These are phyloP conservation scores for Alloscopus bannaensis DNA, from an alignment of 2,888 invertebrate species.

Conservation along the genomic window DNA sequence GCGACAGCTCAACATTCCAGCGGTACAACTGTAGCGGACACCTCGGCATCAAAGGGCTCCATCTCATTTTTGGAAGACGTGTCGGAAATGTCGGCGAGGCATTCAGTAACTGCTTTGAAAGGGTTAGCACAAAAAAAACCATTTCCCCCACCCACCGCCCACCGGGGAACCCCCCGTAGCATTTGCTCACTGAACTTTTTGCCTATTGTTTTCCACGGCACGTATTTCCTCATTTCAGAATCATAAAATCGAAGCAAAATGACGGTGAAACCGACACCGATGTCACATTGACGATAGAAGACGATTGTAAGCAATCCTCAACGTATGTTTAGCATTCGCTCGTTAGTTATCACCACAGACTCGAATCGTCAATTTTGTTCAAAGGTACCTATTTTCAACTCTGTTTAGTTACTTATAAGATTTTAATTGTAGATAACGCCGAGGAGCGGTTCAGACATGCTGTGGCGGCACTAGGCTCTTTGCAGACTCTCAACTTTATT, in stretches of 20 bases:
- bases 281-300: background rate
- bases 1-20: background rate
- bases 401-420: background rate
- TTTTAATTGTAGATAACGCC: background rate
- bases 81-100: background rate
- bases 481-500: constrained; percentile 12
- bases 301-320: constrained; percentile 12
- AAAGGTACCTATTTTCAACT: background rate
- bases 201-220: background rate
- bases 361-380: constrained; percentile 4
- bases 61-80: background rate
- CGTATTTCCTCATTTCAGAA: background rate
- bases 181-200: background rate
- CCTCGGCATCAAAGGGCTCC: background rate
- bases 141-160: background rate
- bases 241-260: background rate
- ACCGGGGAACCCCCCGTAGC: background rate
- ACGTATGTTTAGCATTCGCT: constrained; percentile 18
- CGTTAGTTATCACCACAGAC: background rate
- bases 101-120: background rate
- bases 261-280: background rate
- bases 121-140: background rate
- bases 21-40: background rate
- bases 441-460: constrained; percentile 7
- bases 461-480: constrained; percentile 20